These are phyloP conservation scores for Tachina fera DNA, from an alignment of 2,888 invertebrate genomes.

Conservation along the genomic window DNA sequence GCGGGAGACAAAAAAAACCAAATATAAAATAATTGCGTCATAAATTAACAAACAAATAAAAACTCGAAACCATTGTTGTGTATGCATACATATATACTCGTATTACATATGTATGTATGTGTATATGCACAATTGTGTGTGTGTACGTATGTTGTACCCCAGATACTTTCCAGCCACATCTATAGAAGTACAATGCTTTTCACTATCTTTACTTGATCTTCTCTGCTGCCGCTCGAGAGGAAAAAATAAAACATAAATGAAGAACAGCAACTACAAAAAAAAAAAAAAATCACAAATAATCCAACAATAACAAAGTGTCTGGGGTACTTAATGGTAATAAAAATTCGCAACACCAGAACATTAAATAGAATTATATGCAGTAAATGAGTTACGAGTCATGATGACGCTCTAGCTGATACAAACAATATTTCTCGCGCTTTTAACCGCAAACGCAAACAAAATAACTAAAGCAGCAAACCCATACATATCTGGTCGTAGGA, in stretches of 20 bases:
- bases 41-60: conserved; percentile 71
- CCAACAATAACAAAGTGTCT: conserved; percentile 65
- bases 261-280: conserved; percentile 16
- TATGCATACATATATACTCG: too few relatives aligned
- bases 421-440: conserved; percentile 40
- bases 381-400: conserved; percentile 67
- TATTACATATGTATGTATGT: too few relatives aligned
- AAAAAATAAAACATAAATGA: conserved; percentile 32
- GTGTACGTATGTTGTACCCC: neutral
- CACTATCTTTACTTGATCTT: conserved; percentile 41
- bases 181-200: conserved; percentile 18
- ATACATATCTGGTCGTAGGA: neutral
- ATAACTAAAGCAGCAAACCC: neutral
- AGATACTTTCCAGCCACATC: conserved; percentile 11
- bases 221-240: neutral
- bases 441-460: neutral
- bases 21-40: conserved; percentile 69
- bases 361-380: conserved; percentile 71
- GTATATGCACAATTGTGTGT: too few relatives aligned
- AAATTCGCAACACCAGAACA: conserved; percentile 74
- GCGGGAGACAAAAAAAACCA: conserved; percentile 15
- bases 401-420: conserved; percentile 24
- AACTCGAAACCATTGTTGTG: conserved; percentile 56
- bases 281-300: conserved; percentile 39
- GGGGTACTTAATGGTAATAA: conserved; percentile 72